Base-by-base conservation (phyloP, 2,113 vertebrate genomes). In the Progne subis region DNA sequence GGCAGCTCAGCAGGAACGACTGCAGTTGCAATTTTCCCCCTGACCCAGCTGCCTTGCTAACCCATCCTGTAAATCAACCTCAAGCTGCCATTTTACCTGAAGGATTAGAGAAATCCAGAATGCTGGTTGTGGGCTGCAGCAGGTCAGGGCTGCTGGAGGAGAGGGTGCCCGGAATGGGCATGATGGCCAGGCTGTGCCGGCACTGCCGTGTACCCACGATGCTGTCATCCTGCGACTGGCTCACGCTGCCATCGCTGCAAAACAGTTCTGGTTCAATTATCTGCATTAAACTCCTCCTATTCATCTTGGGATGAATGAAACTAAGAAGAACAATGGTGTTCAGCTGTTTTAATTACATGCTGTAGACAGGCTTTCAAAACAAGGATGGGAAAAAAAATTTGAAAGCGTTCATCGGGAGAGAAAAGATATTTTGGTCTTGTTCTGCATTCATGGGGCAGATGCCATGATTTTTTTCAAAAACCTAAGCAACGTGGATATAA, bases 221-320 rank as follows among this genome's bases (percentile, higher is more conserved):
- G 97, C 99, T 99, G 98, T 99, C 99, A 32, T 99, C 99, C 96
- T 99, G 99, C 5, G 99, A 99, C 85, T 99, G 99, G 95, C 98
- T 98, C 95, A 99, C 97, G 9, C 98, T 98, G 7, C 98, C 98
- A 17, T 99, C 99, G 39, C 99, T 99, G 97, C 49, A 98, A 94
- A 95, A 97, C 44, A 98, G 23, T 2, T 20, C 6, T 5, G 59
- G 0, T 4, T 49, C 64, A 26, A 1, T 69, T 12, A 37, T 0
- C 16, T 4, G 57, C n/a, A 8, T 5, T 15, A 3, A 64, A 14
- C 28, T 34, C 61, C 69, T 49, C 7, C 10, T 2, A 8, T 1
- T 57, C 86, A 67, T 1, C 70, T 37, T 7, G 11, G 32, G 25
- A 56, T 19, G 23, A 80, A 53, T 1, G 13, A 16, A 82, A 64